Evolutionary conservation across 2,113 vertebrate species (phyloP).

Genomic region (Osmerus mordax): DNA sequence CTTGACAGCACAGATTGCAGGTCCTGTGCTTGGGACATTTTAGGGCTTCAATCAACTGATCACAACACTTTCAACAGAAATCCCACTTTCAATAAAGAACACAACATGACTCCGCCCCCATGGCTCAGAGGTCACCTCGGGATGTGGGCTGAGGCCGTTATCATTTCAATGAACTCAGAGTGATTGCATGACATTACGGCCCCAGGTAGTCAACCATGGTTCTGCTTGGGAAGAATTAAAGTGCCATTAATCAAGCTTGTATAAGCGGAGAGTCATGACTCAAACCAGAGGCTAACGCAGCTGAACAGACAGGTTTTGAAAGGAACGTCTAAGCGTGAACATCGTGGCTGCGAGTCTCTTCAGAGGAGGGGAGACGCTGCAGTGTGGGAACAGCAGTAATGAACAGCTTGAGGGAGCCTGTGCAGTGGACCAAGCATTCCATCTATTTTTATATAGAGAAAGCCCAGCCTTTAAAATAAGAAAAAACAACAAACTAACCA

Average conservation of each 20-base stretch:
- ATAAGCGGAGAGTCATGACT: neutral
- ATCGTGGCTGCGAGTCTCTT: neutral
- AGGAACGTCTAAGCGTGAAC: too few species aligned
- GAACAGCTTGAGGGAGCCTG: neutral
- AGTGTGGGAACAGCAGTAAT: neutral
- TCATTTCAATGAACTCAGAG: neutral
- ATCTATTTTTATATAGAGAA: too few species aligned
- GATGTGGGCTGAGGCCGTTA: neutral
- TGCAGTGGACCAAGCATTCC: too few species aligned
- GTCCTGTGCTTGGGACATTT: neutral
- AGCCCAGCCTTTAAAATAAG: neutral
- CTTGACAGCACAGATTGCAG: too few species aligned
- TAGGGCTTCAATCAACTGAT: neutral
- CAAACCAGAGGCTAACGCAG: too few species aligned
- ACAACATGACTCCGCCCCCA: neutral
- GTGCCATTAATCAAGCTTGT: neutral
- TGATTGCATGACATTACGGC: slow-evolving; percentile 1
- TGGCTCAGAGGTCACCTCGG: neutral
- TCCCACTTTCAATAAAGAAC: neutral
- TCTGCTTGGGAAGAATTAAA: neutral
- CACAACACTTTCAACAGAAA: neutral
- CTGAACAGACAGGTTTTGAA: too few species aligned
- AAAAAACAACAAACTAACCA: neutral
- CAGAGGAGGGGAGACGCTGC: neutral
- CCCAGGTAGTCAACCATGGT: neutral